Base-by-base conservation (phyloP, 2,113 vertebrate genomes). In the Athene cunicularia region DNA sequence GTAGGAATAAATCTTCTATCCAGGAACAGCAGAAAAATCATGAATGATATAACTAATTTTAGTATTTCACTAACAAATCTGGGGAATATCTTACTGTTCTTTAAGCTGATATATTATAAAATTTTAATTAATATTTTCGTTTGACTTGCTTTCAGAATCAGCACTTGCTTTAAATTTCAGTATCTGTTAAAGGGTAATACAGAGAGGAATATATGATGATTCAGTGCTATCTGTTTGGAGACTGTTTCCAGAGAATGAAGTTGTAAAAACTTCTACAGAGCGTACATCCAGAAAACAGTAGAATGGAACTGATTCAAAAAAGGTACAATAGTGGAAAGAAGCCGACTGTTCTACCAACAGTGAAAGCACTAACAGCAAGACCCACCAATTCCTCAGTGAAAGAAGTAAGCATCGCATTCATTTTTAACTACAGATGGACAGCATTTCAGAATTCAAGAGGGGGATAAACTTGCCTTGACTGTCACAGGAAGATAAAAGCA, bases 31-130 rank as follows among this genome's bases (percentile, higher is more conserved):
- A 73, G 41, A 80, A 71, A 80, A 71, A 50, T 12, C 5, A 56
- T 6, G 8, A 80, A 37, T 0, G 0, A 39, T 16, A 8, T 10
- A 73, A 32, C 30, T 33, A 8, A 59, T 33, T 41, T 59, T 60
- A 41, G 1, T 59, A 59, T 59, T 86, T 75, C 33, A 70, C 1
- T 39, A 76, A 52, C 28, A 39, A 33, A 47, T 53, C 20, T 37
- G 26, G n/a, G 49, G 64, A 76, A 9, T 12, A 52, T 45, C 22
- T 63, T 45, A 32, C 19, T 88, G 30, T 41, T 80, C 37, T 64
- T 92, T 74, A 71, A 80, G 30, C 22, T 72, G 33, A 66, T 11
- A 45, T 12, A 8, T 28, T 20, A 24, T 17, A 67, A 59, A 59
- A n/a, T 59, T 47, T 70, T 32, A 64, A 37, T 60, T 60, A 23